These are phyloP conservation scores for Cyprinodon diabolis DNA, from an alignment of 2,797 vertebrate species.

Conservation along the genomic window DNA sequence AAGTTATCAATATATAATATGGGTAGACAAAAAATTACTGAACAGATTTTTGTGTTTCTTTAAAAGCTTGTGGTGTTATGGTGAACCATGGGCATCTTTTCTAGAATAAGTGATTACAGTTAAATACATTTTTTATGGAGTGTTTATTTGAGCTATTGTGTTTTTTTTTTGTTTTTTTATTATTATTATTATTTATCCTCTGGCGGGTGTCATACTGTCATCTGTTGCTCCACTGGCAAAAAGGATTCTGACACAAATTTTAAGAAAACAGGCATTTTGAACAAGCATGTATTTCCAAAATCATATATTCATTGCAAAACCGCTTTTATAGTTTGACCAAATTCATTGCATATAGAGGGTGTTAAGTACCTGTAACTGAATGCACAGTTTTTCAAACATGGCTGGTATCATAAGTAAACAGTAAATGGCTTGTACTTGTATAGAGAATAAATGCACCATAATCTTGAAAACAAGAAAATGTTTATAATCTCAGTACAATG, in stretches of 20 bases:
- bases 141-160: slow-evolving; percentile 35
- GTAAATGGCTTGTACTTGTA: too few relatives aligned
- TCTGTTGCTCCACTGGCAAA: neutral
- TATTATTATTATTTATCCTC: neutral
- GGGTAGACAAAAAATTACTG: neutral
- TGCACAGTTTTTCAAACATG: neutral
- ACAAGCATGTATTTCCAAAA: neutral
- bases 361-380: neutral
- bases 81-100: slow-evolving; percentile 25
- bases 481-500: too few relatives aligned
- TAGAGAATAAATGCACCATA: too few relatives aligned
- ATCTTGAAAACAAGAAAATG: too few relatives aligned
- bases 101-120: slow-evolving; percentile 38
- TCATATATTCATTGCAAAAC: neutral
- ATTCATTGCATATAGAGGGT: neutral
- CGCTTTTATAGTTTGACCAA: neutral
- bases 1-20: slow-evolving; percentile 33
- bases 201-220: too few relatives aligned
- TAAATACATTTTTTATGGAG: slow-evolving; percentile 34
- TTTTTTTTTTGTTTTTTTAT: slow-evolving; percentile 38
- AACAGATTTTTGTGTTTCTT: slow-evolving; percentile 14
- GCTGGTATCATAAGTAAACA: neutral
- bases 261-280: neutral
- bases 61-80: slow-evolving; percentile 20
- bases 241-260: slow-evolving; percentile 1